A percentile compares a stretch with the other conserved stretches of the same genome.
These are phyloP conservation scores for Esperia sulphurella DNA, from an alignment of 2,888 invertebrate species.

Conservation along the genomic window DNA sequence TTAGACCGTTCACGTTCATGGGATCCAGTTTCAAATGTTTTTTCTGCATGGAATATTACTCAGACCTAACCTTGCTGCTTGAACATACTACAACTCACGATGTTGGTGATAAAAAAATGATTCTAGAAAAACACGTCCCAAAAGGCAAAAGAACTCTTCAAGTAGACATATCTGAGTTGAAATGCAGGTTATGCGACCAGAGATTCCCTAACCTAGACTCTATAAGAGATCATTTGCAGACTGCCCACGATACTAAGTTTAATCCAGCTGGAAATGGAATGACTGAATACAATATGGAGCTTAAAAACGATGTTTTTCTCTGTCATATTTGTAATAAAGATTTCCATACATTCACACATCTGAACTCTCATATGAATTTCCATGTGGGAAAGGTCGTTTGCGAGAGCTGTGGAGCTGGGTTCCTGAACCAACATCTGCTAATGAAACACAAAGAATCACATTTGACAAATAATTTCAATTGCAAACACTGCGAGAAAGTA, in stretches of 20 bases:
- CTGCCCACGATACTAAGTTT: slow-evolving; percentile 32
- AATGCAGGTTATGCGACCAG: slow-evolving; percentile 37
- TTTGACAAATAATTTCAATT: slow-evolving; percentile 28
- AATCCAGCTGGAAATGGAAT: slow-evolving; percentile 39
- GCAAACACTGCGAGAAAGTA: slow-evolving; percentile 51
- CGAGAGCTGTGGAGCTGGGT: slow-evolving; percentile 48
- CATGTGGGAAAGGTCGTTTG: slow-evolving; percentile 53
- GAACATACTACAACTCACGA: slow-evolving; percentile 38
- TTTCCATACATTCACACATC: slow-evolving; percentile 36
- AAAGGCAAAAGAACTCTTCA: slow-evolving; percentile 40
- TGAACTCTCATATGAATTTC: slow-evolving; percentile 45
- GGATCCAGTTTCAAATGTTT: slow-evolving; percentile 54
- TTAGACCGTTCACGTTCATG: slow-evolving; percentile 48
- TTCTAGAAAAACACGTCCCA: slow-evolving; percentile 35
- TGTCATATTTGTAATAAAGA: slow-evolving; percentile 42
- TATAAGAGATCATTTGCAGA: slow-evolving; percentile 35
- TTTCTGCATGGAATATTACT: slow-evolving; percentile 41
- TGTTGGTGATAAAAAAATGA: slow-evolving; percentile 18
- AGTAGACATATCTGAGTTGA: slow-evolving; percentile 46
- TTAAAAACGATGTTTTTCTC: slow-evolving; percentile 26
- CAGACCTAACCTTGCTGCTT: slow-evolving; percentile 31
- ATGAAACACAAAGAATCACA: slow-evolving; percentile 45
- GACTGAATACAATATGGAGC: slow-evolving; percentile 44
- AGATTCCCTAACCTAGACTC: slow-evolving; percentile 25
- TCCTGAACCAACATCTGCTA: slow-evolving; percentile 40